Percentiles rank a stretch among this genome's conserved stretches.
Conservation (phyloP, 1,140 invertebrate species). For the Phocides pigmalion region DNA sequence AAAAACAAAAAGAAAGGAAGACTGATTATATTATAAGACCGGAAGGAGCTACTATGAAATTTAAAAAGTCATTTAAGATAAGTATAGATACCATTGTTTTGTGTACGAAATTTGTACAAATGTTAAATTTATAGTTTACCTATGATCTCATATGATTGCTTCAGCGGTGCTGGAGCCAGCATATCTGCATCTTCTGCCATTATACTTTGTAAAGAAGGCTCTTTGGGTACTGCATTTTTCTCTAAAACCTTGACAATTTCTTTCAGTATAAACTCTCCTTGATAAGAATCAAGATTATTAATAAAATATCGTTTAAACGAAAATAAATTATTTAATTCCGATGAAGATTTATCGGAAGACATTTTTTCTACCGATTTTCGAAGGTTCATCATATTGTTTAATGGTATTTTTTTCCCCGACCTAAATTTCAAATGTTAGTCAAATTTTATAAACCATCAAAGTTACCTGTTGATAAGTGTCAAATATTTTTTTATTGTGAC, state of each 20-base stretch:
- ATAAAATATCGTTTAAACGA: slow-evolving; percentile 72
- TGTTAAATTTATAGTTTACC: slow-evolving; percentile 49
- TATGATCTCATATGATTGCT: slow-evolving; percentile 67
- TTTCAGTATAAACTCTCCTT: slow-evolving; percentile 60
- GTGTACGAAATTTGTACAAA: too few relatives aligned
- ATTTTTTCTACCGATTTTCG: slow-evolving; percentile 46
- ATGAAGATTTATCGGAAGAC: slow-evolving; percentile 54
- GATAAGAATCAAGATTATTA: slow-evolving; percentile 74
- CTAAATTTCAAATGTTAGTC: not conserved
- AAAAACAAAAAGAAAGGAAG: too few relatives aligned
- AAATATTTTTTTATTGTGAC: too few relatives aligned
- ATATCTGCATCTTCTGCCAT: slow-evolving; percentile 55
- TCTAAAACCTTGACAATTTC: slow-evolving; percentile 62
- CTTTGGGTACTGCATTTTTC: slow-evolving; percentile 48
- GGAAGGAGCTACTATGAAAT: too few relatives aligned
- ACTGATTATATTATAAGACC: too few relatives aligned
- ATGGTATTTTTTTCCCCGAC: not conserved
- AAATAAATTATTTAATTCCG: slow-evolving; percentile 45
- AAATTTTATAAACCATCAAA: too few relatives aligned
- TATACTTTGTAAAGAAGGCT: slow-evolving; percentile 48
- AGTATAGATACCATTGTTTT: too few relatives aligned
- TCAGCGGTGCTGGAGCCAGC: slow-evolving; percentile 41
- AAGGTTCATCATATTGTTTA: slow-evolving; percentile 37
- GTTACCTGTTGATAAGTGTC: too few relatives aligned
- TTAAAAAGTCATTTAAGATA: too few relatives aligned